Evolutionary conservation across 2,888 invertebrate species (phyloP).

Genomic region (Eueremaeus valkanovi): DNA sequence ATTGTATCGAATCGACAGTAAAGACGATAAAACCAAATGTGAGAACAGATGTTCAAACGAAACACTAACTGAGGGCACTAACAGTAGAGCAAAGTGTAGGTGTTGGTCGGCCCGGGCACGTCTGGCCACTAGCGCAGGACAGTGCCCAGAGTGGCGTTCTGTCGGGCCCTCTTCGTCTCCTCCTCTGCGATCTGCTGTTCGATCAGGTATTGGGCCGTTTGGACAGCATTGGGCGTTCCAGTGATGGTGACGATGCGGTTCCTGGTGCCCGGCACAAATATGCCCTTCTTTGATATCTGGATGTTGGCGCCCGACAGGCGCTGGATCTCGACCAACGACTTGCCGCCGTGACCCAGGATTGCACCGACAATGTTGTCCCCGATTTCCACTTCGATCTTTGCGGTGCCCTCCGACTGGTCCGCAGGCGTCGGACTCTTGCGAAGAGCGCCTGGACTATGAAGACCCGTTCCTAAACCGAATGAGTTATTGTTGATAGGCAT

Average conservation of each 20-base stretch:
- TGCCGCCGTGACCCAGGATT: slow-evolving; percentile 89
- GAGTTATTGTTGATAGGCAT: slow-evolving; percentile 68
- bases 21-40: slow-evolving; percentile 25
- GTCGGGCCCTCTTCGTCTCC: slow-evolving; percentile 71
- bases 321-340: slow-evolving; percentile 94
- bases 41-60: slow-evolving; percentile 33
- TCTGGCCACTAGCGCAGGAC: slow-evolving; percentile 15
- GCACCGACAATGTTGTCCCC: slow-evolving; percentile 92
- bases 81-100: too few species aligned
- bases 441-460: slow-evolving; percentile 49
- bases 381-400: slow-evolving; percentile 79
- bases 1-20: slow-evolving; percentile 23
- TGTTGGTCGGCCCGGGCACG: background rate
- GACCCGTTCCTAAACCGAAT: slow-evolving; percentile 70
- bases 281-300: slow-evolving; percentile 97
- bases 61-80: too few species aligned
- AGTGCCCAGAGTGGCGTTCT: slow-evolving; percentile 20
- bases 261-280: slow-evolving; percentile 92
- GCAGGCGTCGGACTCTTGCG: slow-evolving; percentile 50
- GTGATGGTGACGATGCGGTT: slow-evolving; percentile 95
- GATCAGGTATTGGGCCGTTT: slow-evolving; percentile 88
- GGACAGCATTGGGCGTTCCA: slow-evolving; percentile 80
- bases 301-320: slow-evolving; percentile 95
- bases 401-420: slow-evolving; percentile 47
- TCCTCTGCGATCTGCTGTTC: slow-evolving; percentile 94